These are phyloP conservation scores for Mastomys natalensis DNA, from an alignment of 2,113 vertebrate genomes.

Conservation along the genomic window DNA sequence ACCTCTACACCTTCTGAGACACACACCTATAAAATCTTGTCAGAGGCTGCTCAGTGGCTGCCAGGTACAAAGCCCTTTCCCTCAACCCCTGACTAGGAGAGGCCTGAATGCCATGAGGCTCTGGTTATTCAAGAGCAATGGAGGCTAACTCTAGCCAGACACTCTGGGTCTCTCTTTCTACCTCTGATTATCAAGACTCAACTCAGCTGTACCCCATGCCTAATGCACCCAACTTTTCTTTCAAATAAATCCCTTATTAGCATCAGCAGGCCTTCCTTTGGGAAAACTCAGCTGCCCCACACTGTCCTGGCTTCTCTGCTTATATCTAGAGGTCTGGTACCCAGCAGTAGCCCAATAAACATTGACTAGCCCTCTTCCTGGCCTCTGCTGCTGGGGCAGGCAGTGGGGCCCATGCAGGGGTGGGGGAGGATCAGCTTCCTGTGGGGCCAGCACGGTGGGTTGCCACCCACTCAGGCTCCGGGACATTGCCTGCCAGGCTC, in stretches of 20 bases:
- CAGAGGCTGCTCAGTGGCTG: background rate
- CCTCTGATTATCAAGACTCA: background rate
- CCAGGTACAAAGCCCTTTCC: too few relatives aligned
- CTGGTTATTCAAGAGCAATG: constrained; percentile 37
- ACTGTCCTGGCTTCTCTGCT: too few relatives aligned
- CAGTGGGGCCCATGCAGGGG: fast-evolving
- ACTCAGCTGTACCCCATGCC: background rate
- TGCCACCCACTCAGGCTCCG: background rate
- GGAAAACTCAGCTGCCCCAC: background rate
- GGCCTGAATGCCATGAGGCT: background rate
- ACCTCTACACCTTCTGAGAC: background rate
- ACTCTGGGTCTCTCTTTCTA: background rate
- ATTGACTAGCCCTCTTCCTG: background rate
- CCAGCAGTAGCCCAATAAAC: too few relatives aligned
- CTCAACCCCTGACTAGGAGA: too few relatives aligned
- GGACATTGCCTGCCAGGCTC: background rate
- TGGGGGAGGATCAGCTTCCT: background rate
- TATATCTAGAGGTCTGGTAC: background rate
- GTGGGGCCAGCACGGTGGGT: background rate
- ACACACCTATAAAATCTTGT: fast-evolving
- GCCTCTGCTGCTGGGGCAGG: background rate
- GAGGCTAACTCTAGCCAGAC: background rate
- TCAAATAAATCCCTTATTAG: background rate
- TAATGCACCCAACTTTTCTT: background rate
- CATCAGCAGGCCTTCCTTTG: background rate